Conservation (phyloP, 2,888 invertebrate species). For the Leucoptera coffeella region DNA sequence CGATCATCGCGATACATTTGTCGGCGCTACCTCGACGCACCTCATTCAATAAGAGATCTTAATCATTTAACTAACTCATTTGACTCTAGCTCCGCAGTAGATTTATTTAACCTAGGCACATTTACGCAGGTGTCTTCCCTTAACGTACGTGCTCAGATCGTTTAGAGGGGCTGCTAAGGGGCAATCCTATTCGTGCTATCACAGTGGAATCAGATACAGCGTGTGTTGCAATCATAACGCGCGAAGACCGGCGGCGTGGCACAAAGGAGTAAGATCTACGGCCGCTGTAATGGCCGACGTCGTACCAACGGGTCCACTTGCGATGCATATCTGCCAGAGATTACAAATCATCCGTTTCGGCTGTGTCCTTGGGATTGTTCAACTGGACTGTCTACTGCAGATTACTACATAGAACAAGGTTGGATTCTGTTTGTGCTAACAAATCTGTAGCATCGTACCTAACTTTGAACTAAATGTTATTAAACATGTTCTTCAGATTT, state of each 20-base stretch:
- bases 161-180: conserved; percentile 38
- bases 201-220: conserved; percentile 39
- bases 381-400: conserved; percentile 32
- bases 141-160: conserved; percentile 26
- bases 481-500: too few relatives aligned
- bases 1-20: conserved; percentile 49
- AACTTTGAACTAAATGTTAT: too few relatives aligned
- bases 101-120: too few relatives aligned
- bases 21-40: conserved; percentile 32
- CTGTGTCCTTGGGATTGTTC: conserved; percentile 48
- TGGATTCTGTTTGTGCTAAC: too few relatives aligned
- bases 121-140: conserved; percentile 24
- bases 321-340: conserved; percentile 45
- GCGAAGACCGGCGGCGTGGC: conserved; percentile 27
- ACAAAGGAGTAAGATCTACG: conserved; percentile 47
- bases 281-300: conserved; percentile 25
- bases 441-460: too few relatives aligned
- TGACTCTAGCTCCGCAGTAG: too few relatives aligned
- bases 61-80: too few relatives aligned
- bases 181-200: conserved; percentile 48
- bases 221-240: conserved; percentile 41
- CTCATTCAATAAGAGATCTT: too few relatives aligned
- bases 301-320: conserved; percentile 21
- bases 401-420: too few relatives aligned
- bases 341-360: conserved; percentile 48